Evolutionary conservation across 2,797 vertebrate genomes (phyloP).

Genomic region (Xiphorhynchus erythropygius): DNA sequence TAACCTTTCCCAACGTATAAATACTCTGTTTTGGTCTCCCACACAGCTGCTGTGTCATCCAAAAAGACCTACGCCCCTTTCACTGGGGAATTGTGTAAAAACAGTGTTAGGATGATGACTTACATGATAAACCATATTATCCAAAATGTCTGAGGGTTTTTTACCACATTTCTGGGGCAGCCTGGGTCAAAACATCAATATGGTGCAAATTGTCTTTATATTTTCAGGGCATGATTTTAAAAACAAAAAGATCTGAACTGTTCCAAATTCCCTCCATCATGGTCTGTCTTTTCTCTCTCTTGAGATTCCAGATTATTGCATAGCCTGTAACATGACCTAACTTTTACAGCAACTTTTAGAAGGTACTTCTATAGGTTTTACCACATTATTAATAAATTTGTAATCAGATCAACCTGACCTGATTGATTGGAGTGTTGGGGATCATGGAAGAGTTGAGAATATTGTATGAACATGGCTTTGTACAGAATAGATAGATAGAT

Average conservation of each 20-base stretch:
- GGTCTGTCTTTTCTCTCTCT: not conserved
- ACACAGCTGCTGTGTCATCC: not conserved
- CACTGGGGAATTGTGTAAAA: not conserved
- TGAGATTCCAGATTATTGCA: not conserved
- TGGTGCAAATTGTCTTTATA: not conserved
- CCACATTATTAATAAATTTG: not conserved
- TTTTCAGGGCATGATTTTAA: not conserved
- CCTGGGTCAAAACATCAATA: not conserved
- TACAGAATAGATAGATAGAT: not conserved
- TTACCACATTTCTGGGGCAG: not conserved
- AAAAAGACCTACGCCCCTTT: not conserved
- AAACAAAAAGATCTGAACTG: not conserved
- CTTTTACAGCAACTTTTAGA: not conserved
- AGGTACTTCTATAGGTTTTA: not conserved
- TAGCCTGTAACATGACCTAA: not conserved
- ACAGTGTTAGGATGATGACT: not conserved
- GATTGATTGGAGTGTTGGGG: not conserved
- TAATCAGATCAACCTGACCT: not conserved
- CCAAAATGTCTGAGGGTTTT: not conserved
- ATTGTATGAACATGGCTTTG: not conserved
- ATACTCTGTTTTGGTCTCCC: not conserved
- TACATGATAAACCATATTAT: not conserved
- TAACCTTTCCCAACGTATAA: not conserved
- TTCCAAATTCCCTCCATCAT: not conserved
- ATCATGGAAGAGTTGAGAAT: not conserved